phyloP scores from a whole-genome alignment of 2,113 vertebrate species.

The Falco punctatus region DNA sequence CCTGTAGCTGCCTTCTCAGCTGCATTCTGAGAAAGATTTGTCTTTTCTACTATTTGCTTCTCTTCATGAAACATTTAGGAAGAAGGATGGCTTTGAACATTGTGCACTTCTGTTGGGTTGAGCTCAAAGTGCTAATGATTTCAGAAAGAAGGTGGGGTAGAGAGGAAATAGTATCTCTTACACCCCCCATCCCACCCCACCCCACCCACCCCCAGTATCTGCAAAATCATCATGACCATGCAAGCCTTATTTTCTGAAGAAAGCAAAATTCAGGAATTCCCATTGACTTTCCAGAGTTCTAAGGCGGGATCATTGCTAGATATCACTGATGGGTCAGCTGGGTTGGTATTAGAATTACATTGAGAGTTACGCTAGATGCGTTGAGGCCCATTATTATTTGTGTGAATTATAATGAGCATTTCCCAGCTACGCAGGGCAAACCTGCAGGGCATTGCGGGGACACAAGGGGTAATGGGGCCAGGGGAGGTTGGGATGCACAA shows the following conservation, averaged over 20 bases:
- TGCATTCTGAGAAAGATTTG: not conserved
- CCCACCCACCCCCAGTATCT: not conserved
- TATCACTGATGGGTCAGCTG: not conserved
- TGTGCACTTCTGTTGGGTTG: not conserved
- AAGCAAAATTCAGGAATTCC: not conserved
- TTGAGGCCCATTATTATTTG: not conserved
- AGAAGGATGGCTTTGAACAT: not conserved
- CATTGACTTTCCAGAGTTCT: not conserved
- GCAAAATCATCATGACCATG: not conserved
- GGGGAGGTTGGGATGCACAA: not conserved
- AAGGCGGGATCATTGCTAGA: not conserved
- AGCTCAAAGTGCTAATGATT: not conserved
- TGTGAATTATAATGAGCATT: not conserved
- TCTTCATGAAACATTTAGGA: not conserved
- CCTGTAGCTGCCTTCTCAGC: not conserved
- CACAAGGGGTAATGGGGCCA: not conserved
- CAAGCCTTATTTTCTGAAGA: not conserved
- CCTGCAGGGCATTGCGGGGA: not conserved
- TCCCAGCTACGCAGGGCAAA: not conserved
- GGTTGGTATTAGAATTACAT: not conserved
- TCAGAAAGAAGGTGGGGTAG: not conserved
- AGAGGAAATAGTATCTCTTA: not conserved
- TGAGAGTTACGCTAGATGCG: rapidly evolving
- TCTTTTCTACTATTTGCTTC: not conserved
- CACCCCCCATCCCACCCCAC: too few relatives aligned